Evolutionary conservation across 2,113 vertebrate genomes (phyloP), one percentile per base, ranked within the genome.

Genomic region (Hassar affinis): DNA sequence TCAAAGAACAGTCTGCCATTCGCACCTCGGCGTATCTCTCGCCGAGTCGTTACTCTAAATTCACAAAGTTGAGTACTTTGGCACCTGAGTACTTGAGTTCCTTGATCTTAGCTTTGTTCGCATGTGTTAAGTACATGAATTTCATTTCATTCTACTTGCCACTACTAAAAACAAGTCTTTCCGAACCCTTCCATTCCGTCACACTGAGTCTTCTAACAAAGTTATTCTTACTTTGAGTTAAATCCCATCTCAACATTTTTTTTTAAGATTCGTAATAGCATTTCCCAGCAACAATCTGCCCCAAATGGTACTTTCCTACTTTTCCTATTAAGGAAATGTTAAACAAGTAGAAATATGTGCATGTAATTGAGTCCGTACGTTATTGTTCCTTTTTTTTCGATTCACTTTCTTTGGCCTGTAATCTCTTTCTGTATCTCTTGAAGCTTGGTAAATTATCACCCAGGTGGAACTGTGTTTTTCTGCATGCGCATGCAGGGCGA

Each of bases 391-490:
- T 38, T 33, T 62, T 75, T 22, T 42, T 42, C 6, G 17, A 8
- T 11, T 62, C 18, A 38, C 30, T 66, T 81, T 66, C 47, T 42
- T 66, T 27, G 18, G 1, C 56, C 20, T 30, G 2, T 35, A 77
- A 77, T 77, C 52, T 72, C 25, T 62, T 17, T 71, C 42, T 56
- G 33, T 59, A 57, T 86, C 78, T 75, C 59, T 75, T 25, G 66
- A 78, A 86, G 80, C 54, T 68, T 76, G 22, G 42, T 82, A 64
- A 86, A 85, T 86, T 88, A 87, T 87, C 87, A 81, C 71, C 85
- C 84, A 90, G 90, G 87, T 89, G 90, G 59, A 87, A 88, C 62
- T n/a, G 52, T 74, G 35, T 61, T 77, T 61, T 86, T 82, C 78
- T 85, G 74, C 82, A 77, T 88, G 87, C 88, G 86, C 87, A 88